A percentile compares a stretch with the other conserved stretches of the same genome.
Evolutionary conservation across 2,797 vertebrate genomes (phyloP).

Genomic region (Diglossa cyanea): DNA sequence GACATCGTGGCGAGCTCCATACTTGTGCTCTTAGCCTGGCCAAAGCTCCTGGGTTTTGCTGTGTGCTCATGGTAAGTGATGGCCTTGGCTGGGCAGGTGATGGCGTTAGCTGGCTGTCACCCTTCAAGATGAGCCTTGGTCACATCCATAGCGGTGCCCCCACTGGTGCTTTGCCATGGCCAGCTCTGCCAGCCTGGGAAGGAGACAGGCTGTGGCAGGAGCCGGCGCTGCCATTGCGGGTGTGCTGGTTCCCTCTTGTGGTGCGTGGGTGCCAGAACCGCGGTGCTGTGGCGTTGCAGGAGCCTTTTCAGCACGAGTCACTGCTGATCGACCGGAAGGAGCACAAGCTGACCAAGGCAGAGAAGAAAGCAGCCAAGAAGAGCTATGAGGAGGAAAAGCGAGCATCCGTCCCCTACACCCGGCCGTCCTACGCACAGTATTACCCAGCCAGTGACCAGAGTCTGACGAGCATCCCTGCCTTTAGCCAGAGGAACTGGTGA

Average conservation of each 20-base stretch:
- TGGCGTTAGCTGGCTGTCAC: background rate
- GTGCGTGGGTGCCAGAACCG: background rate
- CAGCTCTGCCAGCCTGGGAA: background rate
- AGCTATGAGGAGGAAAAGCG: constrained; percentile 98
- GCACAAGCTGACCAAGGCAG: constrained; percentile 96
- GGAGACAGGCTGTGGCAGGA: background rate
- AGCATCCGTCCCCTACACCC: constrained; percentile 93
- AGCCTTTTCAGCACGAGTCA: constrained; percentile 96
- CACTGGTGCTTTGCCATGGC: fast-evolving
- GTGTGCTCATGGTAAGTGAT: background rate
- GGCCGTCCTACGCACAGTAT: constrained; percentile 95
- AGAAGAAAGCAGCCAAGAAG: constrained; percentile 98
- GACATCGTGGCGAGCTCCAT: fast-evolving
- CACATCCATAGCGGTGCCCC: background rate
- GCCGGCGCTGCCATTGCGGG: background rate
- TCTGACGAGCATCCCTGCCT: constrained; percentile 91
- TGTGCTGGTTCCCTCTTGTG: constrained; percentile 42
- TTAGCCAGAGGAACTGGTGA: constrained; percentile 95
- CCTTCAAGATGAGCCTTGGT: background rate
- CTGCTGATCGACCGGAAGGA: constrained; percentile 95
- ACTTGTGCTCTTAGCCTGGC: background rate
- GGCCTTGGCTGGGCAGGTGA: background rate
- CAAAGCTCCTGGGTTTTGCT: background rate
- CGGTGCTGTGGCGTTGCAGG: constrained; percentile 72
- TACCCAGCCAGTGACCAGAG: constrained; percentile 92